Evolutionary conservation across 2,888 invertebrate species (phyloP), one percentile per base, ranked within the genome.

Genomic region (Drosophila merina): DNA sequence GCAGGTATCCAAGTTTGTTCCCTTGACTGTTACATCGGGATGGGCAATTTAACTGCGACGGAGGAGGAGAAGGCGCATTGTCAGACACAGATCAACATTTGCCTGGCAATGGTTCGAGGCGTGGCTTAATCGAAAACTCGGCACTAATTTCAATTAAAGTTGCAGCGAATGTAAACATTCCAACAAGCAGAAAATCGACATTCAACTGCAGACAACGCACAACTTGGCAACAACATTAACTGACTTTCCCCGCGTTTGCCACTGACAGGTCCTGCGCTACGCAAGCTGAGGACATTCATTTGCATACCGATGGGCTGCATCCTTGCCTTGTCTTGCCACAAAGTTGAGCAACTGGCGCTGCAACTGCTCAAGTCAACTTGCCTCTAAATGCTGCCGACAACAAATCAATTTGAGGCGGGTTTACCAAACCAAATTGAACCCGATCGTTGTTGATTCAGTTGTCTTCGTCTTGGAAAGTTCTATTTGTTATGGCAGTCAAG

Each of bases 61-160:
- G 8, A 5, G 26, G 12, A 10, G 7, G 28, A 12, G n/a, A n/a
- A 26, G 2, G 25, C 25, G 7, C 36, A 47, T 58, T 58, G 64
- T 62, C 52, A 56, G 33, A 36, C 33, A 3, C 47, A 59, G 55
- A 33, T 44, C 62, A 77, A 77, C 66, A 74, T 73, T 75, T 63
- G 51, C 26, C 45, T 47, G 50, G 33, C 38, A 86, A 69, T 54
- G 67, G 59, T 30, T 52, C 25, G 20, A 59, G 63, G 56, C 60
- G 63, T 44, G 52, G 59, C 72, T 67, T 84, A 76, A 85, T 81
- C 75, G 80, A 78, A 66, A 81, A 67, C 70, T 74, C 67, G 56
- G 63, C 72, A 86, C 79, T 88, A 87, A 88, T 84, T 86, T 85
- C 87, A 88, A 88, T 84, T 84, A 88, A 79, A 86, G 66, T 72